Percentiles rank a stretch among this genome's conserved stretches.
Conservation (phyloP, 2,113 vertebrate genomes). For the Miniopterus natalensis region DNA sequence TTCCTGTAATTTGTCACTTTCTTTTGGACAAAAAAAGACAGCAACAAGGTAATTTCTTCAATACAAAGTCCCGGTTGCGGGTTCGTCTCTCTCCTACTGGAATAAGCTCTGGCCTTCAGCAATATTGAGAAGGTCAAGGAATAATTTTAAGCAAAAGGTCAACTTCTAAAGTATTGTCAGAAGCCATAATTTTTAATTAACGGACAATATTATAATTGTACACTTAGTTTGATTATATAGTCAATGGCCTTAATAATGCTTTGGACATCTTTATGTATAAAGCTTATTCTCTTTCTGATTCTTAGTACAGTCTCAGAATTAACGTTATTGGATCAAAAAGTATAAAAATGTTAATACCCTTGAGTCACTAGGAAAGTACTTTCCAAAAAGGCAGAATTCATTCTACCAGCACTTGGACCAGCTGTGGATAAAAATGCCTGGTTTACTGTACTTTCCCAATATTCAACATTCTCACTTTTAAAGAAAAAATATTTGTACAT, state of each 20-base stretch:
- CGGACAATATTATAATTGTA: background rate
- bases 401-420: background rate
- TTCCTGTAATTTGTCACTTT: constrained; percentile 42
- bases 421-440: background rate
- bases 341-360: background rate
- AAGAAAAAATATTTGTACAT: background rate
- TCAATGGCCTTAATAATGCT: background rate
- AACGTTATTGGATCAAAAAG: constrained; percentile 5
- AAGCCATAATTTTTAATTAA: constrained; percentile 27
- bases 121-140: background rate
- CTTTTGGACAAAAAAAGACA: background rate
- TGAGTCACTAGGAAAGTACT: background rate
- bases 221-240: background rate
- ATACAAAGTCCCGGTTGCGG: background rate
- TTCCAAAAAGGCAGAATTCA: constrained; percentile 25
- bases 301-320: background rate
- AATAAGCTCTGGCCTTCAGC: background rate
- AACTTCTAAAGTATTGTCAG: constrained; percentile 15
- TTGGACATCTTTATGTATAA: background rate
- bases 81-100: background rate
- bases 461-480: background rate
- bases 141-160: background rate
- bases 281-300: background rate
- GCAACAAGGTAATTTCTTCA: background rate
- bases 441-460: background rate